phyloP scores from a whole-genome alignment of 2,113 vertebrate genomes.

The Hydrolagus affinis region DNA sequence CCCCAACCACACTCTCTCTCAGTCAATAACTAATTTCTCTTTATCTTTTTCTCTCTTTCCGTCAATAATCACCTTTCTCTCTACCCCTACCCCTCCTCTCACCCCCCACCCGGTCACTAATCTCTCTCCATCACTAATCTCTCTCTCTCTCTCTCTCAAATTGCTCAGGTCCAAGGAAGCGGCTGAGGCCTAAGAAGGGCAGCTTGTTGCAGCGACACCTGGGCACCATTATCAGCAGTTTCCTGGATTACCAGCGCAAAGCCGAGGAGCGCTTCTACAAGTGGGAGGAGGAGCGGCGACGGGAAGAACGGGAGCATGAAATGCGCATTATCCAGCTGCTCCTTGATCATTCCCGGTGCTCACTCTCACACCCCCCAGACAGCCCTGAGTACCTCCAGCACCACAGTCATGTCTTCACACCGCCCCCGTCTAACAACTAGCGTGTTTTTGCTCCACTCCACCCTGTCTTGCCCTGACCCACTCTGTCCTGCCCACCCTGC shows the following conservation, averaged over 20 bases:
- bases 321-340: constrained; percentile 23
- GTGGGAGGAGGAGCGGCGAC: constrained; percentile 22
- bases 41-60: no score
- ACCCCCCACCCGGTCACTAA: no score
- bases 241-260: constrained; percentile 27
- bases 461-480: no score
- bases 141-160: neutral
- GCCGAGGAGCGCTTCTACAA: constrained; percentile 24
- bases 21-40: no score
- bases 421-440: constrained; percentile 28
- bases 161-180: constrained; percentile 3
- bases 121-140: neutral
- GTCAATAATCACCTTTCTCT: no score
- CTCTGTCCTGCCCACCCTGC: no score
- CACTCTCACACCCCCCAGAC: neutral
- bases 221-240: constrained; percentile 23
- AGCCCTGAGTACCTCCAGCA: constrained; percentile 11
- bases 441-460: no score
- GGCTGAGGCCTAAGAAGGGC: constrained; percentile 7
- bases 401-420: constrained; percentile 17
- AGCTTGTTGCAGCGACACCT: constrained; percentile 22
- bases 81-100: neutral
- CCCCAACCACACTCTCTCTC: no score
- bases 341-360: constrained; percentile 20
- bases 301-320: constrained; percentile 25